These are phyloP conservation scores for Dastarcus helophoroides DNA, from an alignment of 2,888 invertebrate species.

Conservation along the genomic window DNA sequence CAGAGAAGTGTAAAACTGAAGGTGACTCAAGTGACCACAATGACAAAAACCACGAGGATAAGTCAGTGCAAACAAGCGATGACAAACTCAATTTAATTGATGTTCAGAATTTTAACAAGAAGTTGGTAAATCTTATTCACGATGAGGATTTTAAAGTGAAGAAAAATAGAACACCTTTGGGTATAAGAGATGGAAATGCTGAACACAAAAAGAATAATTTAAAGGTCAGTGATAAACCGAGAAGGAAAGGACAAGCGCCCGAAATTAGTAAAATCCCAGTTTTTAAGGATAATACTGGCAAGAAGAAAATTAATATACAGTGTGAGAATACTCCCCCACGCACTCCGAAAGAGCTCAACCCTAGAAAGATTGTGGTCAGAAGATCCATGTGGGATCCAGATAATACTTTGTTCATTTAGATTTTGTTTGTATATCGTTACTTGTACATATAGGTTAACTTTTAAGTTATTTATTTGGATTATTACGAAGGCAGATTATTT, in stretches of 20 bases:
- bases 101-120: conserved; percentile 32
- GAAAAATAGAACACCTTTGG: conserved; percentile 26
- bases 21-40: too few species aligned
- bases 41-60: not conserved
- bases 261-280: conserved; percentile 33
- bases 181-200: conserved; percentile 23
- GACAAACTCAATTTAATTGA: too few species aligned
- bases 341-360: conserved; percentile 15
- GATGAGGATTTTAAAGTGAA: conserved; percentile 32
- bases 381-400: conserved; percentile 32
- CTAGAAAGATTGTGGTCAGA: conserved; percentile 17
- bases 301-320: conserved; percentile 23
- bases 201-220: conserved; percentile 23
- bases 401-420: conserved; percentile 31
- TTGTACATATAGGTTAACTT: not conserved
- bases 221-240: conserved; percentile 32
- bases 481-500: too few species aligned
- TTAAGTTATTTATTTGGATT: conserved; percentile 3
- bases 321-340: conserved; percentile 35
- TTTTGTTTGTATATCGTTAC: conserved; percentile 8
- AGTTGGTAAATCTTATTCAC: conserved; percentile 45
- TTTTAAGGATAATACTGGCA: conserved; percentile 25
- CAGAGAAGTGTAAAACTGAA: not conserved
- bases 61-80: not conserved
- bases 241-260: conserved; percentile 20